phyloP scores from a whole-genome alignment of 2,888 invertebrate genomes.

The Brachycybe producta region DNA sequence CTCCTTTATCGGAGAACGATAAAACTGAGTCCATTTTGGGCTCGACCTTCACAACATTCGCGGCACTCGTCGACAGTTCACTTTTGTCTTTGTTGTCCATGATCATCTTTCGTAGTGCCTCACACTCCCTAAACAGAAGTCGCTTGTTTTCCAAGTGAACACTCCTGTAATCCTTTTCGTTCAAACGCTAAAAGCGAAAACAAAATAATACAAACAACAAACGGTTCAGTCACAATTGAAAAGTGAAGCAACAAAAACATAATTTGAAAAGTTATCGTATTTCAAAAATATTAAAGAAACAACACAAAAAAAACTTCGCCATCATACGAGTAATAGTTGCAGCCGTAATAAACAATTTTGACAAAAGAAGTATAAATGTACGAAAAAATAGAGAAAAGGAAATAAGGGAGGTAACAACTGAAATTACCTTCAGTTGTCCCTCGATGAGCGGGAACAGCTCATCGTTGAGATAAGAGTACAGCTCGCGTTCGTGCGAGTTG shows the following conservation, averaged over 20 bases:
- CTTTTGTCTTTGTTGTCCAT: slow-evolving; percentile 25
- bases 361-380: slow-evolving; percentile 15
- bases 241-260: background rate
- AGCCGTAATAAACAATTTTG: slow-evolving; percentile 11
- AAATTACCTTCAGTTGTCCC: slow-evolving; percentile 26
- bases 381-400: slow-evolving; percentile 1
- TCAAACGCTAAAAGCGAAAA: slow-evolving; percentile 10
- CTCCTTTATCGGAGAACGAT: slow-evolving; percentile 1
- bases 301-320: slow-evolving; percentile 8
- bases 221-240: too few species aligned
- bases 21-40: slow-evolving; percentile 18
- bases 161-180: slow-evolving; percentile 14
- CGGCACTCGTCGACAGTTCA: slow-evolving; percentile 20
- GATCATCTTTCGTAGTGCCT: slow-evolving; percentile 23
- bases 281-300: background rate
- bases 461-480: slow-evolving; percentile 26
- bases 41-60: slow-evolving; percentile 17
- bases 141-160: slow-evolving; percentile 15
- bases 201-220: background rate
- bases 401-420: too few species aligned
- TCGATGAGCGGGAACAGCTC: slow-evolving; percentile 27
- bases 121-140: slow-evolving; percentile 18
- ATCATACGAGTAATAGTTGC: slow-evolving; percentile 5
- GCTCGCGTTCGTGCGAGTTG: slow-evolving; percentile 25
- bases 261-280: background rate